Conservation (phyloP, 1,140 invertebrate species). For the Mylabris phalerata region DNA sequence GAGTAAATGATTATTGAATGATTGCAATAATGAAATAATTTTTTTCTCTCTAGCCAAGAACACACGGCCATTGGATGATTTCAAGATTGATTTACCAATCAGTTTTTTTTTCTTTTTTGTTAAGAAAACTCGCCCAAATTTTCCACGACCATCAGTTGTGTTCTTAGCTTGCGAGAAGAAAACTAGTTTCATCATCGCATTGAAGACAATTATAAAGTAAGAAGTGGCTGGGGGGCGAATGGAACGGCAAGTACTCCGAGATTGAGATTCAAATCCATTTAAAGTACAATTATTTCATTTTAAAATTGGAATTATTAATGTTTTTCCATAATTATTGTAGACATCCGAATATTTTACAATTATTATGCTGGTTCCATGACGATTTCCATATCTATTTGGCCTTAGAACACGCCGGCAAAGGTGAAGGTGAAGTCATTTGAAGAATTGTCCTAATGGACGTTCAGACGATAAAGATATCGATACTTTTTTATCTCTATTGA, state of each 20-base stretch:
- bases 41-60: slow-evolving; percentile 53
- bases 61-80: slow-evolving; percentile 65
- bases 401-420: slow-evolving; percentile 84
- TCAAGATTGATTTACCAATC: slow-evolving; percentile 68
- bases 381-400: slow-evolving; percentile 83
- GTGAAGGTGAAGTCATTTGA: slow-evolving; percentile 81
- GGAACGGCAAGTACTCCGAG: slow-evolving; percentile 78
- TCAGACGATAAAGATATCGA: slow-evolving; percentile 53
- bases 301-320: no score
- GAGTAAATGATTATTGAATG: no score
- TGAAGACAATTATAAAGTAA: slow-evolving; percentile 85
- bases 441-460: slow-evolving; percentile 56
- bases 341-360: slow-evolving; percentile 84
- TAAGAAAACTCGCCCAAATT: no score
- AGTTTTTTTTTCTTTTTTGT: no score
- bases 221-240: slow-evolving; percentile 70
- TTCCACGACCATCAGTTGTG: no score
- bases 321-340: slow-evolving; percentile 44
- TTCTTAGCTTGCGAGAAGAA: slow-evolving; percentile 67
- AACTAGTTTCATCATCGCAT: slow-evolving; percentile 78
- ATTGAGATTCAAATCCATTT: slow-evolving; percentile 93
- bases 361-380: slow-evolving; percentile 91
- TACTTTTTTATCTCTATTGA: no score
- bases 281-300: slow-evolving; percentile 44
- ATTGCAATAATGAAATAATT: no score